Percentiles rank a stretch among this genome's conserved stretches.
phyloP scores from a whole-genome alignment of 2,888 invertebrate species.

The Hipparchia semele region DNA sequence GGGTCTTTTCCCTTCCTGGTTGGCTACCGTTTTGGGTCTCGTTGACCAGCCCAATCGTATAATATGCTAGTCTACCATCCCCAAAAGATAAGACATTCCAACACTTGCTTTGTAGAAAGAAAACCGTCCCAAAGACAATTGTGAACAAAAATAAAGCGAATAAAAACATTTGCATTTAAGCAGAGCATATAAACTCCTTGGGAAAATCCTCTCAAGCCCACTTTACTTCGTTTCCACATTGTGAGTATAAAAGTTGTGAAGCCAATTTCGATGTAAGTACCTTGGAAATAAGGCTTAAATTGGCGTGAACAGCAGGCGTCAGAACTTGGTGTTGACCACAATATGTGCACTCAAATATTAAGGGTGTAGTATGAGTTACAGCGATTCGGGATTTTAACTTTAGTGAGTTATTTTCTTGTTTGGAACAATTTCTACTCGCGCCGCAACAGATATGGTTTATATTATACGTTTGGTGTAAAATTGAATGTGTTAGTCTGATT shows the following conservation, averaged over 20 bases:
- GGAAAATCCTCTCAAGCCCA: conserved; percentile 28
- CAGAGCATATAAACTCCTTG: conserved; percentile 28
- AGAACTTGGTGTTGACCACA: conserved; percentile 36
- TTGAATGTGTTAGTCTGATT: too few species aligned
- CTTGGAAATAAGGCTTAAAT: conserved; percentile 18
- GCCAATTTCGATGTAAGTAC: not conserved
- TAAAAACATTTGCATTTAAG: conserved; percentile 29
- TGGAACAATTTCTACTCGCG: not conserved
- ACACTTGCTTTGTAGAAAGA: not conserved
- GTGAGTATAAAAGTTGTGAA: not conserved
- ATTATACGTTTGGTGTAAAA: too few species aligned
- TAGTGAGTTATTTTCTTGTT: not conserved
- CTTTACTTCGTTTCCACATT: conserved; percentile 22
- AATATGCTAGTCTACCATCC: not conserved
- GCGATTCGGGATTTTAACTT: conserved; percentile 13
- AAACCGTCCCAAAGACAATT: conserved; percentile 8
- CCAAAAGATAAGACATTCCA: conserved; percentile 7
- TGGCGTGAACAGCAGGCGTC: conserved; percentile 11
- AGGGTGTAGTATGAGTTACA: conserved; percentile 11
- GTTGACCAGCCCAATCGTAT: too few species aligned
- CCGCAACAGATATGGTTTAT: not conserved
- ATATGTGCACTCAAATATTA: conserved; percentile 33
- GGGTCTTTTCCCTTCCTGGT: too few species aligned
- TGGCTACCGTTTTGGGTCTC: too few species aligned
- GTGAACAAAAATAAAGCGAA: conserved; percentile 14